A percentile compares a stretch with the other conserved stretches of the same genome.
phyloP scores from a whole-genome alignment of 2,113 vertebrate species.

The Halcyon malimbica region DNA sequence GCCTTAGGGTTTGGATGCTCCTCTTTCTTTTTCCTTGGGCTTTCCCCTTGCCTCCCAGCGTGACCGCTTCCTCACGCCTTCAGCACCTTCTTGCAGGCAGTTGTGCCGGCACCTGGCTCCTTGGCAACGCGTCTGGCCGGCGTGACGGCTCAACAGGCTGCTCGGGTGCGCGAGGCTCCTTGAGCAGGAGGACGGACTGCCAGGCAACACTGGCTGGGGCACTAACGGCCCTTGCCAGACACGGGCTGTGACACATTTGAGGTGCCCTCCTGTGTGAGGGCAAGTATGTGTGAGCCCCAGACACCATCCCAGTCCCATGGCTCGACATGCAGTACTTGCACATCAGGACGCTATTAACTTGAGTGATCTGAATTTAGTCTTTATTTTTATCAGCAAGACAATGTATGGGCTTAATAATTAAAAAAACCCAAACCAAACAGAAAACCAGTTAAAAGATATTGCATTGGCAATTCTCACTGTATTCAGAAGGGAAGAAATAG shows the following conservation, averaged over 20 bases:
- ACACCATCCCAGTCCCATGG: rapidly evolving
- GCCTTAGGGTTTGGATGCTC: not conserved
- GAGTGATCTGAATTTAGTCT: not conserved
- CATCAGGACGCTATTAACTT: not conserved
- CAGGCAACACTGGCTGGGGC: not conserved
- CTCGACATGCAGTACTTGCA: not conserved
- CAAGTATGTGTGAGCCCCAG: not conserved
- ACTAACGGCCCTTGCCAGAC: too few species aligned
- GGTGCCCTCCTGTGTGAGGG: not conserved
- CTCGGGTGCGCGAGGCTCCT: rapidly evolving
- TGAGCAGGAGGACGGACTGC: not conserved
- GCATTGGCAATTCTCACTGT: not conserved
- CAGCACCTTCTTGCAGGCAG: not conserved
- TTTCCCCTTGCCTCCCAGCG: not conserved
- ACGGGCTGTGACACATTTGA: rapidly evolving
- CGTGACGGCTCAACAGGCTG: rapidly evolving
- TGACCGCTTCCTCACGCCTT: rapidly evolving
- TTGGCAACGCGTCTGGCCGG: rapidly evolving
- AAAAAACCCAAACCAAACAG: not conserved
- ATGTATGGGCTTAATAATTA: slow-evolving; percentile 47
- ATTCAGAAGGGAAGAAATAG: slow-evolving; percentile 31
- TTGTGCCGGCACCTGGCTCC: rapidly evolving
- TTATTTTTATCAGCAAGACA: slow-evolving; percentile 12
- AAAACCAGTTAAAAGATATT: slow-evolving; percentile 31
- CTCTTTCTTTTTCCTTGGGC: too few species aligned